Conservation (phyloP, 2,888 invertebrate species). For the Zaprionus obscuricornis region DNA sequence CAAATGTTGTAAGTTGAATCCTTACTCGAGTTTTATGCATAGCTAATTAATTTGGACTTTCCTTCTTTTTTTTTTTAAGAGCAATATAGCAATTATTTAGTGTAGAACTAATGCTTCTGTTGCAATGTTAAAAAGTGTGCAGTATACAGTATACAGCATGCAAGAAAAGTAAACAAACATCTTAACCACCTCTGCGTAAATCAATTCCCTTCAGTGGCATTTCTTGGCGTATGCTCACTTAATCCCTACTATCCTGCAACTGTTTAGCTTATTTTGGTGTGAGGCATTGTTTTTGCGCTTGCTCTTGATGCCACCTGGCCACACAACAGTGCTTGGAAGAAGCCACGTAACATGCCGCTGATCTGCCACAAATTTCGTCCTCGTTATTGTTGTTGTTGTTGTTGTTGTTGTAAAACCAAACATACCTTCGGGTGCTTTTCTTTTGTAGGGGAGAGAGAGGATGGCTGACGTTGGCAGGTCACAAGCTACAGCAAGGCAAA, state of each 20-base stretch:
- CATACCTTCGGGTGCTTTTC: constrained; percentile 77
- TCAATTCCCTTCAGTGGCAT: constrained; percentile 80
- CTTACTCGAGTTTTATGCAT: no score
- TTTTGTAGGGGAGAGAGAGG: constrained; percentile 37
- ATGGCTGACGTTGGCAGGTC: no score
- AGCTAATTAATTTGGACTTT: no score
- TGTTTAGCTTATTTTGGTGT: no score
- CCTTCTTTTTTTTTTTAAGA: no score
- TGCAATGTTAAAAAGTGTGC: no score
- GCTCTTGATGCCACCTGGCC: constrained; percentile 16
- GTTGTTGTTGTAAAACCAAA: constrained; percentile 67
- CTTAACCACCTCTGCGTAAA: constrained; percentile 53
- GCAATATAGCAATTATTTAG: no score
- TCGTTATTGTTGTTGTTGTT: constrained; percentile 46
- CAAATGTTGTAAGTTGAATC: no score
- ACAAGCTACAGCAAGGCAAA: constrained; percentile 24
- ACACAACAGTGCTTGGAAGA: constrained; percentile 33
- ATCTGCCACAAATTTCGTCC: constrained; percentile 73
- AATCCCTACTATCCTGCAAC: constrained; percentile 27
- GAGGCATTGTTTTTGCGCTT: background rate
- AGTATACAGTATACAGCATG: no score
- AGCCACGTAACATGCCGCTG: constrained; percentile 70
- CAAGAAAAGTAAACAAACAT: background rate
- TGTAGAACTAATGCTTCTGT: no score
- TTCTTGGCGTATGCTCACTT: constrained; percentile 45